phyloP scores from a whole-genome alignment of 2,113 vertebrate genomes.

The Dermatemys mawii region DNA sequence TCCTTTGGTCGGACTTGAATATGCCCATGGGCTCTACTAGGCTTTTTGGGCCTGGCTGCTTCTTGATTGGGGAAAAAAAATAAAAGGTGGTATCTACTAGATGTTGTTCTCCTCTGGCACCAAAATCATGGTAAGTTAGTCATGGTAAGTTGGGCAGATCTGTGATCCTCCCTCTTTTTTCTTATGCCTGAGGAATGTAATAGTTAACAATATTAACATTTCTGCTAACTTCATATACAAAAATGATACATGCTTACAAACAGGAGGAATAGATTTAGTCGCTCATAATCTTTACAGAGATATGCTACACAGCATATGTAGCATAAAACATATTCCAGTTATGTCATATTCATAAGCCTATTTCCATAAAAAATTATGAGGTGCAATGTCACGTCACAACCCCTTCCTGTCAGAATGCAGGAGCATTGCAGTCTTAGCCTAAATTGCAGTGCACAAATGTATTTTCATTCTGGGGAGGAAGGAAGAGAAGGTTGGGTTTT shows the following conservation, averaged over 20 bases:
- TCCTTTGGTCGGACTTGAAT: not conserved
- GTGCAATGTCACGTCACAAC: too few relatives aligned
- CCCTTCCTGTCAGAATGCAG: not conserved
- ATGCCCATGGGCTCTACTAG: not conserved
- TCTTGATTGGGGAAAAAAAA: accelerated
- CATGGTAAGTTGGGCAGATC: not conserved
- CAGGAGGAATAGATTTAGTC: too few relatives aligned
- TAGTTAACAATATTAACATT: not conserved
- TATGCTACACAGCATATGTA: too few relatives aligned
- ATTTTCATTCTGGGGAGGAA: not conserved
- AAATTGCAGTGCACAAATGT: not conserved
- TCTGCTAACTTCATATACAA: not conserved
- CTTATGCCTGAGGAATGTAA: not conserved
- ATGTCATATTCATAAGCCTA: too few relatives aligned
- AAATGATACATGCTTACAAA: too few relatives aligned
- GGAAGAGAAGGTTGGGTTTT: accelerated
- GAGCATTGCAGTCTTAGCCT: not conserved
- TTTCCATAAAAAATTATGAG: too few relatives aligned
- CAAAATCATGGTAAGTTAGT: not conserved
- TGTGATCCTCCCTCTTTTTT: not conserved
- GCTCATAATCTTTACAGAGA: too few relatives aligned
- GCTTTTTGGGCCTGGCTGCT: not conserved
- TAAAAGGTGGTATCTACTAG: not conserved
- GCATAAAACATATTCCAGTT: too few relatives aligned
- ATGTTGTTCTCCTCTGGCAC: accelerated